Evolutionary conservation across 64 coral and sea anemone genomes (phyloP), one percentile per base, ranked within the genome.

Genomic region (Orbicella faveolata): DNA sequence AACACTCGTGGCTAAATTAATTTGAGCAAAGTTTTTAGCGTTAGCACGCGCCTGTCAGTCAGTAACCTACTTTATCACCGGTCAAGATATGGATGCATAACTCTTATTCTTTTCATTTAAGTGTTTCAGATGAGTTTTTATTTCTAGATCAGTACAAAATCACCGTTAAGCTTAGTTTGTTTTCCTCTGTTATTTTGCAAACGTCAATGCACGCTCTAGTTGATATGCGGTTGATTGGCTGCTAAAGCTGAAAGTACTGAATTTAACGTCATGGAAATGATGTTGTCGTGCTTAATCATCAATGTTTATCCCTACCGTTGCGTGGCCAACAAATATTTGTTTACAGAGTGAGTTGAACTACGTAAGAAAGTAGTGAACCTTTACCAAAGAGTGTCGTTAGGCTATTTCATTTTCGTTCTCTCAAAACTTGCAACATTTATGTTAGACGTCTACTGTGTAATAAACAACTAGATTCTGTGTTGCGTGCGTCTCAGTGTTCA

Each of bases 201-300:
- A 70, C 67, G 80, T 83, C 80, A 83, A 34, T 85, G 10, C 64
- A 73, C 12, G 65, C 63, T 85, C 65, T 30, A 51, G 1, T 85
- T 85, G 72, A 66, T 65, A 85, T n/a, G 63, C 23, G 61, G 35
- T 68, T 68, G 9, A 2, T 14, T 20, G 13, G 44, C 6, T 78
- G 16, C 76, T 52, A 20, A 33, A 65, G 57, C 18, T 15, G 3
- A 13, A 9, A 67, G n/a, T 23, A 11, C 30, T 30, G 30, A 30
- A 11, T n/a, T 70, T 70, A 70, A 26, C n/a, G 25, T 26, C 6
- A 6, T 68, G 19, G 41, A 7, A 69, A 48, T n/a, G 21, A 69
- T 25, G 11, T 1, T 37, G 2, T 39, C 15, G 36, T 52, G 65
- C 19, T n/a, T 85, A 59, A 59, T 59, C 55, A 59, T 59, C 55